Percentiles rank a stretch among this genome's conserved stretches.
Conservation (phyloP, 2,888 invertebrate species). For the Trachelus tabidus region DNA sequence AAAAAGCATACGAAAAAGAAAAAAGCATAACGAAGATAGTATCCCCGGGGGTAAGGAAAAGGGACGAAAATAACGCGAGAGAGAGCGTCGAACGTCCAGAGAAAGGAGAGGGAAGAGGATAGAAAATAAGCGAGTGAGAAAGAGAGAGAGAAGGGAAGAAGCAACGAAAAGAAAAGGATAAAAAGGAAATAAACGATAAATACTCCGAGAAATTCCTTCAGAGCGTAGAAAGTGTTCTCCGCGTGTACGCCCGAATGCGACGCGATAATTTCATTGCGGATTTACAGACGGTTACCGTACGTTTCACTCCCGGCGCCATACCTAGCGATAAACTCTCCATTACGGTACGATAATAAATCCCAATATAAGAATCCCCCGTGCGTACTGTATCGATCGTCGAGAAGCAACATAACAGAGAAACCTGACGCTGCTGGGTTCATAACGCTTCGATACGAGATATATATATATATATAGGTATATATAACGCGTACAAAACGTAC, state of each 20-base stretch:
- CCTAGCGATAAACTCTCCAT: neutral
- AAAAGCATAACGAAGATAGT: neutral
- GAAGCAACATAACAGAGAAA: neutral
- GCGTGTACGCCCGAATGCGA: neutral
- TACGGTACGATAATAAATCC: neutral
- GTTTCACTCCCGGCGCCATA: neutral
- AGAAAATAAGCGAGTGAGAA: neutral
- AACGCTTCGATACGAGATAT: neutral
- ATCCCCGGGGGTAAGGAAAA: neutral
- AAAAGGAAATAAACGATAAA: neutral
- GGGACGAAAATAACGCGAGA: conserved; percentile 9
- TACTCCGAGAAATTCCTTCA: neutral
- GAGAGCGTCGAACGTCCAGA: neutral
- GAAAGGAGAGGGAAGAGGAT: neutral
- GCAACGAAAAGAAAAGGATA: neutral
- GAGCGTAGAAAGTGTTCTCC: neutral
- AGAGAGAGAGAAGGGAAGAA: neutral
- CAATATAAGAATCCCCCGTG: neutral
- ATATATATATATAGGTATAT: neutral
- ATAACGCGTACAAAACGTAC: conserved; percentile 9
- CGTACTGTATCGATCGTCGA: neutral
- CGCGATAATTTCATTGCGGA: neutral
- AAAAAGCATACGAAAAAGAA: neutral
- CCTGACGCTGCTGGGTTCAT: neutral
- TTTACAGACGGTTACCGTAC: neutral